Percentiles rank a stretch among this genome's conserved stretches.
Conservation (phyloP, 37 sponge, comb jelly and placozoan genomes). For the Spongilla lacustris region DNA sequence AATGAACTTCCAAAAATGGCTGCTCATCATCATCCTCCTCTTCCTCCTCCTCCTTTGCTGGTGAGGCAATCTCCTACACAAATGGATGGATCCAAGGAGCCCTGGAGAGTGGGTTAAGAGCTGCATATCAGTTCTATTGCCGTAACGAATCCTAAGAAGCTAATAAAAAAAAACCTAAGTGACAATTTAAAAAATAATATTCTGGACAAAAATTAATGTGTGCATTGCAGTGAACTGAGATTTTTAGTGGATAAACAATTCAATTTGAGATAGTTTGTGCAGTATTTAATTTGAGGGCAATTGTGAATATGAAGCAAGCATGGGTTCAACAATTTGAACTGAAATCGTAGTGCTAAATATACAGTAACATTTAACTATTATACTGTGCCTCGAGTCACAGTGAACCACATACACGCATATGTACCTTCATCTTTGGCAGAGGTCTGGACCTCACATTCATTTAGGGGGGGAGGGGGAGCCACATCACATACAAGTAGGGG, state of each 20-base stretch:
- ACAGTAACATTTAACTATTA: too few relatives aligned
- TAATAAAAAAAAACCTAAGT: background rate
- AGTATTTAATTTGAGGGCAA: background rate
- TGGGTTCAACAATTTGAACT: too few relatives aligned
- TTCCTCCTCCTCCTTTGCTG: conserved; percentile 56
- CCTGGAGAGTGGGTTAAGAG: conserved; percentile 61
- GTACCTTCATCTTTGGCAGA: too few relatives aligned
- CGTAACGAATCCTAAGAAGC: conserved; percentile 33
- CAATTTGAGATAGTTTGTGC: background rate
- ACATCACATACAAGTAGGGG: too few relatives aligned
- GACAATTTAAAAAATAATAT: background rate
- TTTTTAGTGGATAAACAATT: too few relatives aligned
- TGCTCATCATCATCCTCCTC: background rate
- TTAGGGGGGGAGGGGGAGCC: too few relatives aligned
- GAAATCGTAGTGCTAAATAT: too few relatives aligned
- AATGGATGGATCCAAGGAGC: conserved; percentile 83
- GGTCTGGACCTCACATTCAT: too few relatives aligned
- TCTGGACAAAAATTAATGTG: too few relatives aligned
- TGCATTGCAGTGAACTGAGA: too few relatives aligned
- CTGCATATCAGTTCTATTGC: conserved; percentile 70
- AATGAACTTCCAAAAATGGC: background rate
- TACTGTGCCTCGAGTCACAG: too few relatives aligned
- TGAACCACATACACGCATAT: too few relatives aligned
- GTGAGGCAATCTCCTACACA: conserved; percentile 64
- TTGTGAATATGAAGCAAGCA: background rate